Percentiles rank a stretch among this genome's conserved stretches.
These are phyloP conservation scores for Gorilla gorilla DNA, from an alignment of 2,113 vertebrate species.

Conservation along the genomic window DNA sequence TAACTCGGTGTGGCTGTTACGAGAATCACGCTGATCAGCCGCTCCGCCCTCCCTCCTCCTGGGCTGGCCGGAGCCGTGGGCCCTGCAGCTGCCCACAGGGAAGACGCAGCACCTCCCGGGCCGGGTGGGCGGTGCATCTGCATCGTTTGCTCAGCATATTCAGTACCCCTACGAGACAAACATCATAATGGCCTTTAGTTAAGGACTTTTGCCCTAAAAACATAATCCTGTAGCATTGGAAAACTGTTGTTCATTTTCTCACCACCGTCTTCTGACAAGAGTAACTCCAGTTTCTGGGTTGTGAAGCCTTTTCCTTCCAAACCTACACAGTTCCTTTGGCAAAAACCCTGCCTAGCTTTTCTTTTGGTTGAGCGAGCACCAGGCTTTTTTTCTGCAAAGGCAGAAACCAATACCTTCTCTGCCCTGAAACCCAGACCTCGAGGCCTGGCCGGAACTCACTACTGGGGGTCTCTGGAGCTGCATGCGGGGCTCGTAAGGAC, in stretches of 20 bases:
- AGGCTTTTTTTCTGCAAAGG: background rate
- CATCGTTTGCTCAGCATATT: background rate
- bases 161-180: background rate
- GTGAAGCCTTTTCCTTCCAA: background rate
- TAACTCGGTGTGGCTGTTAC: background rate
- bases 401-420: background rate
- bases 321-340: background rate
- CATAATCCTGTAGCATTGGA: conserved; percentile 29
- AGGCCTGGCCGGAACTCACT: background rate
- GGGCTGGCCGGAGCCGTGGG: background rate
- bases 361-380: background rate
- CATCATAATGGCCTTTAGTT: conserved; percentile 51
- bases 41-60: background rate
- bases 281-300: conserved; percentile 20
- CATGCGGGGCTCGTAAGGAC: background rate
- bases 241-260: background rate
- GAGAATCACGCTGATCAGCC: accelerated
- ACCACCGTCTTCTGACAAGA: background rate
- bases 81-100: background rate
- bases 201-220: conserved; percentile 3
- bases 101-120: background rate
- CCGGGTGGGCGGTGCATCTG: background rate
- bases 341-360: no score
- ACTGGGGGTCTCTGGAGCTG: background rate
- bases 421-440: background rate